Base-by-base conservation (phyloP, 2,888 invertebrate genomes). In the Trichopoda pennipes region DNA sequence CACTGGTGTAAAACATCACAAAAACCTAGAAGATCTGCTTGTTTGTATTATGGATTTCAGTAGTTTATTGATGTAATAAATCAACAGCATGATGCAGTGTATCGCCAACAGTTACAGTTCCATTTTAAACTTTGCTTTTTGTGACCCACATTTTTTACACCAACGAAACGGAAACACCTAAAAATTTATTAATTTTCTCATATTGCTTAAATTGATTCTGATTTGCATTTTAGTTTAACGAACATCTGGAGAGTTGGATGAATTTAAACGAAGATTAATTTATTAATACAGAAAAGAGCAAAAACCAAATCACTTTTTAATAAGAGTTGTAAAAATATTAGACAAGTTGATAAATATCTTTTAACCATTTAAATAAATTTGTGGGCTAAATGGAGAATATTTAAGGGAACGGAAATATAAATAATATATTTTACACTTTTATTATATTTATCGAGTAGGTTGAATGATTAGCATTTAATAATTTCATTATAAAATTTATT, bases 1-100 rank as follows among this genome's bases (percentile, higher is more conserved):
- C 38, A 75, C 74, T 58, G 56, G 64, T 44, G 35, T 55, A 38
- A 21, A 3, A 49, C 38, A 47, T 35, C 23, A 19, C 17, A 44
- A 32, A 19, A 12, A 10, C 16, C 9, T 35, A 32, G 3, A 55
- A 23, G 21, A n/a, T n/a, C 9, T 44, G 10, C 55, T 55, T 23
- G 16, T 35, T 47, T 47, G n/a, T 28, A 17, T 72, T 14, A 42
- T 49, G 14, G 23, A 35, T 55, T 35, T 47, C 58, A 56, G 51
- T 49, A 66, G 51, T 51, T 75, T 75, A 64, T 75, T 51, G 49
- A 66, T 56, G 35, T 17, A 55, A 32, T 44, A 56, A 56, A 47
- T 55, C 53, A 60, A 61, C 51, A 60, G n/a, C 23, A 53, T 23
- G 23, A 16, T 53, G 23, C 16, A 23, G 14, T 53, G 9, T 16